Evolutionary conservation across 1,140 invertebrate genomes (phyloP).

Genomic region (Euschistus heros): DNA sequence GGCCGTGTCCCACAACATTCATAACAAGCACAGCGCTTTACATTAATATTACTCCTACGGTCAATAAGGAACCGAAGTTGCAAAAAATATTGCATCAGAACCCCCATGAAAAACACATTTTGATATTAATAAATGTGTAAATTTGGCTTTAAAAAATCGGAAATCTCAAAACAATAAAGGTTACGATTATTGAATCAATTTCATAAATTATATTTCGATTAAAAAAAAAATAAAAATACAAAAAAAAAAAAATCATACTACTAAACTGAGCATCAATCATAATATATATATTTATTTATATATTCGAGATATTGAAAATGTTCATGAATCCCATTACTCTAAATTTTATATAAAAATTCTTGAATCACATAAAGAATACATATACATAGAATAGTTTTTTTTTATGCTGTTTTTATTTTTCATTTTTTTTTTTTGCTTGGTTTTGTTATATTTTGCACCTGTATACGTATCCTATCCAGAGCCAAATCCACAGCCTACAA

Average conservation of each 20-base stretch:
- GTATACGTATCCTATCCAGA: constrained; percentile 23
- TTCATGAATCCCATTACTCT: constrained; percentile 25
- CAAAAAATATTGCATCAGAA: constrained; percentile 18
- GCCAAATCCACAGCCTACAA: constrained; percentile 26
- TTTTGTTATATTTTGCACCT: constrained; percentile 20
- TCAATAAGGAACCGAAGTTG: constrained; percentile 15
- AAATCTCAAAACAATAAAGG: not conserved
- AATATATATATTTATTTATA: constrained; percentile 26
- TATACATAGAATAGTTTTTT: constrained; percentile 17
- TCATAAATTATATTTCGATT: constrained; percentile 4
- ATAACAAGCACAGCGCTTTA: constrained; percentile 18
- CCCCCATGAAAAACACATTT: constrained; percentile 20
- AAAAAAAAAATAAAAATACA: constrained; percentile 15
- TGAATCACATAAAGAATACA: constrained; percentile 27
- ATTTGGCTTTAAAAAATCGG: constrained; percentile 18
- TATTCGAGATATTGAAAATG: constrained; percentile 27
- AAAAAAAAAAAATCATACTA: constrained; percentile 28
- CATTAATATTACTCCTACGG: constrained; percentile 16
- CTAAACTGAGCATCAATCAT: constrained; percentile 30
- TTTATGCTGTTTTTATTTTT: too few species aligned
- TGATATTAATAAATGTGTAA: constrained; percentile 20
- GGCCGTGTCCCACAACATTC: constrained; percentile 17
- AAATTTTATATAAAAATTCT: constrained; percentile 28
- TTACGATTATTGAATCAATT: not conserved
- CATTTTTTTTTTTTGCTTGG: too few species aligned